Conservation (phyloP, 2,113 vertebrate genomes). For the Hystrix brachyura region DNA sequence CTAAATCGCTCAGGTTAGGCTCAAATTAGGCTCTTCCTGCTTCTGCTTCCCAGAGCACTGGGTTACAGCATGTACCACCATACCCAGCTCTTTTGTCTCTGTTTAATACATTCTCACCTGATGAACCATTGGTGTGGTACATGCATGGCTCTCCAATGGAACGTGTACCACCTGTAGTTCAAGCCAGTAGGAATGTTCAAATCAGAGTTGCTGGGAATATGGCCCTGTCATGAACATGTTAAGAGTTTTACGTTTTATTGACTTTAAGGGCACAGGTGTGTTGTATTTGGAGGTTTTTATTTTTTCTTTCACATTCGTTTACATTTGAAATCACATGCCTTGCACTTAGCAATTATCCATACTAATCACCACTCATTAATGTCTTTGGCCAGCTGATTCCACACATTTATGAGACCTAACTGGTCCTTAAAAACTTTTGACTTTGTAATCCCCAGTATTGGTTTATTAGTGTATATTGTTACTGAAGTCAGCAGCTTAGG, state of each 20-base stretch:
- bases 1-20: not conserved
- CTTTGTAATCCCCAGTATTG: not conserved
- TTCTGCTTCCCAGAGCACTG: not conserved
- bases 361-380: not conserved
- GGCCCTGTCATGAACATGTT: not conserved
- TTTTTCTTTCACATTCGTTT: conserved; percentile 55
- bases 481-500: not conserved
- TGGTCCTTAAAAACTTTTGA: not conserved
- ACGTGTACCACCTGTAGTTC: not conserved
- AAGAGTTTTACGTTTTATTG: not conserved
- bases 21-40: not conserved
- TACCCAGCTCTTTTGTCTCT: not conserved
- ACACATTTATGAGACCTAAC: not conserved
- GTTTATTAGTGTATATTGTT: not conserved
- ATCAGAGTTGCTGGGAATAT: not conserved
- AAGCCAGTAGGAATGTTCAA: not conserved
- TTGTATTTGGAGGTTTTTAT: not conserved
- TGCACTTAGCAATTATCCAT: not conserved
- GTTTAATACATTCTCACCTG: not conserved
- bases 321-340: conserved; percentile 8
- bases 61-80: not conserved
- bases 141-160: not conserved
- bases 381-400: not conserved
- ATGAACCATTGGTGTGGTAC: not conserved
- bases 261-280: not conserved